Conservation (phyloP, 2,888 invertebrate species). For the Nephrotoma appendiculata region DNA sequence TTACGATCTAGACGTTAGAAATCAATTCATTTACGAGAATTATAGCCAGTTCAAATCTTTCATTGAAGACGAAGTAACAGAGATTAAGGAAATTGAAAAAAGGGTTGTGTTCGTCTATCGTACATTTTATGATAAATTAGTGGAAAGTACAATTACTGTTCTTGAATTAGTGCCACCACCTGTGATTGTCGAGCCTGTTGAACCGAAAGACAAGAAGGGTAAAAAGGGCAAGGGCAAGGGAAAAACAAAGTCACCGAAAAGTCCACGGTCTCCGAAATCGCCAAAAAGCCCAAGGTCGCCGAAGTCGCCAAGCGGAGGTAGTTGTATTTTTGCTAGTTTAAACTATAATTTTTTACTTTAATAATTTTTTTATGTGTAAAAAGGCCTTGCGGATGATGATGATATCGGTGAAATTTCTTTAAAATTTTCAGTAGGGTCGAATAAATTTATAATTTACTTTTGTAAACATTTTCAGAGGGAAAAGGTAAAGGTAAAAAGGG, state of each 20-base stretch:
- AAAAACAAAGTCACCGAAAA: conserved; percentile 11
- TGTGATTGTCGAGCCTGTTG: background rate
- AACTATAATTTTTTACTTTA: background rate
- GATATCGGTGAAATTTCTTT: conserved; percentile 2
- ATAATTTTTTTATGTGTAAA: background rate
- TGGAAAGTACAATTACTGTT: conserved; percentile 58
- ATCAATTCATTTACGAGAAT: conserved; percentile 41
- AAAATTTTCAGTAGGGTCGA: conserved; percentile 1
- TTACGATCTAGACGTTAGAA: conserved; percentile 51
- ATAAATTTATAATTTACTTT: background rate
- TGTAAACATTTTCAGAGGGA: background rate
- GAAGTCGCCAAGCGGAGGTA: background rate
- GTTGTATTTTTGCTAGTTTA: background rate
- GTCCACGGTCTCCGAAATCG: background rate
- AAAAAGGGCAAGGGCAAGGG: conserved; percentile 25
- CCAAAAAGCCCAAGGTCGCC: background rate
- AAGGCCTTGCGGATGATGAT: conserved; percentile 8
- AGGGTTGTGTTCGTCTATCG: conserved; percentile 51
- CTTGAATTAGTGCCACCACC: conserved; percentile 34
- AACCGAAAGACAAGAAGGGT: background rate
- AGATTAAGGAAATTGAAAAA: conserved; percentile 36
- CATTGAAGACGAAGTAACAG: conserved; percentile 37
- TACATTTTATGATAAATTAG: conserved; percentile 53
- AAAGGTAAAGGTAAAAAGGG: background rate
- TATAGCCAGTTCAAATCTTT: conserved; percentile 38